Evolutionary conservation across 2,888 invertebrate genomes (phyloP).

Genomic region (Agrochola circellaris): DNA sequence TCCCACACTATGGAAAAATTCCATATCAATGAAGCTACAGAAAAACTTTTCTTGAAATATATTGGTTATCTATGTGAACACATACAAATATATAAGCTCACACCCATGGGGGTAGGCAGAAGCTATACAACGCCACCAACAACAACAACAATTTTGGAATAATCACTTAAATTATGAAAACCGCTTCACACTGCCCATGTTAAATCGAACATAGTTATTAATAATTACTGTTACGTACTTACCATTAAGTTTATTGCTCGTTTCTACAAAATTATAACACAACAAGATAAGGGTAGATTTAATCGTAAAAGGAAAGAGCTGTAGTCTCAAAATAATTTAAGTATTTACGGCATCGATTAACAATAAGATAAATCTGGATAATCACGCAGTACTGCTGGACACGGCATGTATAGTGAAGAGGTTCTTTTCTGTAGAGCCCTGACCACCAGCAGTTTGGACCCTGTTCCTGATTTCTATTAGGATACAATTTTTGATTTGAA

Average conservation of each 20-base stretch:
- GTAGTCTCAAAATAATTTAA: not conserved
- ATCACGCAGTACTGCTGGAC: too few species aligned
- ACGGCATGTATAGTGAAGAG: too few species aligned
- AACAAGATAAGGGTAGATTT: not conserved
- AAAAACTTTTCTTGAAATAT: not conserved
- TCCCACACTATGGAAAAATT: not conserved
- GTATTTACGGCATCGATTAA: not conserved
- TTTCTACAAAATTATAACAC: conserved; percentile 18
- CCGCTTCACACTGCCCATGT: not conserved
- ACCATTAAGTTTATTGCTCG: conserved; percentile 34
- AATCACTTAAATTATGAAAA: not conserved
- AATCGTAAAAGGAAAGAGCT: not conserved
- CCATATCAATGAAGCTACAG: not conserved
- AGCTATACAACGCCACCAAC: too few species aligned
- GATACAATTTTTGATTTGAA: too few species aligned
- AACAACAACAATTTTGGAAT: too few species aligned
- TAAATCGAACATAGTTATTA: not conserved
- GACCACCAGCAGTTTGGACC: too few species aligned
- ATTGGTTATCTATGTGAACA: not conserved
- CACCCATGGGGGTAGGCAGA: too few species aligned
- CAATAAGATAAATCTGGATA: not conserved
- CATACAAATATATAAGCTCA: too few species aligned
- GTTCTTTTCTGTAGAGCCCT: too few species aligned
- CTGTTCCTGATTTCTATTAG: too few species aligned
- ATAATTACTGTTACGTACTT: not conserved